phyloP scores from a whole-genome alignment of 2,797 vertebrate genomes.

The Chloroceryle inda region DNA sequence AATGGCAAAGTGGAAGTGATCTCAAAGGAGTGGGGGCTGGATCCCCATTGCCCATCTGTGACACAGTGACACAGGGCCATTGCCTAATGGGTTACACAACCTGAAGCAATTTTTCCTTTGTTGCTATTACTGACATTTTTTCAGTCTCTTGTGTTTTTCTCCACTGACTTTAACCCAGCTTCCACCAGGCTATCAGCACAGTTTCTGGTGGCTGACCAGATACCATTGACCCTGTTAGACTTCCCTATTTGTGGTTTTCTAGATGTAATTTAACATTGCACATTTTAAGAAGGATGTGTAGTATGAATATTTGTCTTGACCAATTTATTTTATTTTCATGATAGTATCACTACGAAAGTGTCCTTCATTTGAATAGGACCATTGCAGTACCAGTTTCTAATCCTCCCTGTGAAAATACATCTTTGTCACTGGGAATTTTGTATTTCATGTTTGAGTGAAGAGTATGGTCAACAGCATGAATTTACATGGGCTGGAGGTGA shows the following conservation, averaged over 20 bases:
- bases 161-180: background rate
- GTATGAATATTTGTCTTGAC: background rate
- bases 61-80: background rate
- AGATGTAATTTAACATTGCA: background rate
- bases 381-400: background rate
- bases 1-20: rapidly evolving
- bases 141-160: background rate
- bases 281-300: background rate
- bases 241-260: background rate
- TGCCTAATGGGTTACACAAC: background rate
- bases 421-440: background rate
- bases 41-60: background rate
- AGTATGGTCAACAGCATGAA: background rate
- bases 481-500: background rate
- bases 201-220: background rate
- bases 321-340: background rate
- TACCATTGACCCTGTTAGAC: background rate
- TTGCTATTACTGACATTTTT: background rate
- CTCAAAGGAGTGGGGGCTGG: background rate
- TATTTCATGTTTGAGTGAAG: background rate
- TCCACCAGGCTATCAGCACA: background rate
- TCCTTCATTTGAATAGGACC: background rate
- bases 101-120: background rate
- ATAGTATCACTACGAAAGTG: background rate
- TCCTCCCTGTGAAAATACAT: background rate